Evolutionary conservation across 2,113 vertebrate genomes (phyloP).

Genomic region (Barbus barbus): DNA sequence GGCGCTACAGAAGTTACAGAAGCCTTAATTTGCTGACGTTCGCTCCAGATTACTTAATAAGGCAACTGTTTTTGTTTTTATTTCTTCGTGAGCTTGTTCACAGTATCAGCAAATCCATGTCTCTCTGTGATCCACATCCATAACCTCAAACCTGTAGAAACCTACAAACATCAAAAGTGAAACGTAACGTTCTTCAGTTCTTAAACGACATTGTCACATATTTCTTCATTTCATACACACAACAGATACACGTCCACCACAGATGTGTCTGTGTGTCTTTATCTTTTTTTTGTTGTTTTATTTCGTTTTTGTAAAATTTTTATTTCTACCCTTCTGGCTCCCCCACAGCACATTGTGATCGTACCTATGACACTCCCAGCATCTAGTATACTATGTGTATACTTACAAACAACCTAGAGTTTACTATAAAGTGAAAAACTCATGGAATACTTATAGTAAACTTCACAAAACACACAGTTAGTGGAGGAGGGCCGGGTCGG

Average conservation of each 20-base stretch:
- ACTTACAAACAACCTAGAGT: conserved; percentile 59
- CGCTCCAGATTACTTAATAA: conserved; percentile 76
- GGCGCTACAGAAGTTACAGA: conserved; percentile 60
- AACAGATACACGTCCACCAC: conserved; percentile 47
- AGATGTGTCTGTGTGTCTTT: conserved; percentile 31
- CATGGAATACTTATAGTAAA: conserved; percentile 62
- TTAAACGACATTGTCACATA: conserved; percentile 17
- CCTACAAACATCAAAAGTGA: conserved; percentile 60
- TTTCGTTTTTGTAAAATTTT: conserved; percentile 42
- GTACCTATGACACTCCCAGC: conserved; percentile 38
- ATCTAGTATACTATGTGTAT: conserved; percentile 55
- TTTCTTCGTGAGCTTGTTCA: conserved; percentile 68
- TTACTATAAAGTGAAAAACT: conserved; percentile 64
- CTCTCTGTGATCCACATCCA: conserved; percentile 56
- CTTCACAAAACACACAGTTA: conserved; percentile 60
- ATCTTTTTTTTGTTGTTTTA: conserved; percentile 15
- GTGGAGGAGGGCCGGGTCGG: conserved; percentile 39
- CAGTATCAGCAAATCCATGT: conserved; percentile 78
- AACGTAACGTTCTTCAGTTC: conserved; percentile 45
- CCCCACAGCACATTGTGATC: conserved; percentile 41
- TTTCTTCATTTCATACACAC: conserved; percentile 46
- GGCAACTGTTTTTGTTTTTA: conserved; percentile 78
- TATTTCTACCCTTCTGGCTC: conserved; percentile 47
- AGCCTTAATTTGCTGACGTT: conserved; percentile 56
- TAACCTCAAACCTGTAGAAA: conserved; percentile 57